Evolutionary conservation across 2,888 invertebrate genomes (phyloP).

Genomic region (Chymomyza caudatula): DNA sequence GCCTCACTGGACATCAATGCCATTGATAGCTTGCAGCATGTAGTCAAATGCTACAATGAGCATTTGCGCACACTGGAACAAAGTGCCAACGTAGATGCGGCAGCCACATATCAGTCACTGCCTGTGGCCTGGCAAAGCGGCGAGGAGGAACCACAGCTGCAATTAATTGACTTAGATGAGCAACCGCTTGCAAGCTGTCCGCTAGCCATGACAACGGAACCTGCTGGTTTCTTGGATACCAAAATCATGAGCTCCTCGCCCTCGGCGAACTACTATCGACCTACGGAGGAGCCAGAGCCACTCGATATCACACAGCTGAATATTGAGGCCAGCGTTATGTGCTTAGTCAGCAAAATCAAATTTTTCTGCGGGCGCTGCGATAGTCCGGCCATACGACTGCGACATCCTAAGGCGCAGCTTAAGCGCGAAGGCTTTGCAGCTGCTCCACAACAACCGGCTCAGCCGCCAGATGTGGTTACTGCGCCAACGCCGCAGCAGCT

Average conservation of each 20-base stretch:
- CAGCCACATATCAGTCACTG: constrained; percentile 70
- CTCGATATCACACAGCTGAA: constrained; percentile 91
- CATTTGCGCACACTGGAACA: constrained; percentile 61
- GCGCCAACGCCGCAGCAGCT: constrained; percentile 34
- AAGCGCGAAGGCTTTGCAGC: constrained; percentile 73
- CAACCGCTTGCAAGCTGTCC: constrained; percentile 10
- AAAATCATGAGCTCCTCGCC: constrained; percentile 78
- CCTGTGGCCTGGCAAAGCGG: constrained; percentile 52
- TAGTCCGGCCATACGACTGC: constrained; percentile 84
- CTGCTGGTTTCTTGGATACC: constrained; percentile 79
- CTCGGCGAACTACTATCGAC: constrained; percentile 88
- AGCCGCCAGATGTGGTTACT: constrained; percentile 74
- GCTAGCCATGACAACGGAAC: constrained; percentile 31
- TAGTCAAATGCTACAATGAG: constrained; percentile 74
- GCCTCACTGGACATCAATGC: constrained; percentile 74
- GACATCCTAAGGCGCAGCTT: constrained; percentile 78
- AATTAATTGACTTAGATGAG: constrained; percentile 56
- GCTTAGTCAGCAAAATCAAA: constrained; percentile 88
- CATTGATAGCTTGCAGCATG: constrained; percentile 74
- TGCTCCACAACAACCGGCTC: constrained; percentile 47
- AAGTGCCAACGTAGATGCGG: constrained; percentile 22
- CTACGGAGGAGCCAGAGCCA: constrained; percentile 89
- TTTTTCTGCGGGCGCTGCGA: constrained; percentile 87
- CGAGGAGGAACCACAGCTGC: constrained; percentile 8
- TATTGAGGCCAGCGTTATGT: constrained; percentile 92